Base-by-base conservation (phyloP, 2,113 vertebrate genomes). In the Pardalotus punctatus region DNA sequence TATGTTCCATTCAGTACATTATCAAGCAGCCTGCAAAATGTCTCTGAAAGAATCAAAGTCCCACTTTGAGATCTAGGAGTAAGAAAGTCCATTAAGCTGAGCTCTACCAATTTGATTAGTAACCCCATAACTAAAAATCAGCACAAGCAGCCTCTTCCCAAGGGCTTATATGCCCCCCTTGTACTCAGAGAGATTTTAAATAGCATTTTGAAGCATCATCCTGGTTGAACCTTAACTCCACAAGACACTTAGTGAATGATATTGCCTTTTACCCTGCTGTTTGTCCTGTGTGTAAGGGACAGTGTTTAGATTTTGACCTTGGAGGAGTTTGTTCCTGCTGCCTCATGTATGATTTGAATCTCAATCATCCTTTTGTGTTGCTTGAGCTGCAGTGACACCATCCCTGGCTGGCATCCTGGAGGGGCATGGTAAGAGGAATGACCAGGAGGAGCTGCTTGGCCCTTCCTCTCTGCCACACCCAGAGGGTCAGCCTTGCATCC, bases 11-110 rank as follows among this genome's bases (percentile, higher is more conserved):
- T 71, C 91, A 81, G 87, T 93, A 70, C 94, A 96, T 97, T 97
- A 97, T 91, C 64, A 0, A 93, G 94, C 91, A 96, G 95, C 86
- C 97, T 97, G 97, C 93, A 88, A 89, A 96, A 90, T 96, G 92
- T 97, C 95, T 96, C 78, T 84, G 76, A 81, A 97, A 96, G 95
- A 97, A 97, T 97, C 96, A 97, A 97, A 97, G 97, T 93, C 93
- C 53, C 72, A 74, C 90, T 96, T 94, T 95, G 90, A 93, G 86
- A 73, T 93, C 90, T 91, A 94, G 89, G 85, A 97, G 84, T 86
- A 43, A 92, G 86, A 64, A 96, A 91, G 79, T 79, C 88, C 95
- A 97, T 97, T 97, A 97, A 96, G 93, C 91, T 38, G 29, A 72
- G 66, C 76, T 76, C 72, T 62, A 74, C 47, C 88, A 97, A 97